These are phyloP conservation scores for Polymixis flavicincta DNA, from an alignment of 2,888 invertebrate genomes.

Conservation along the genomic window DNA sequence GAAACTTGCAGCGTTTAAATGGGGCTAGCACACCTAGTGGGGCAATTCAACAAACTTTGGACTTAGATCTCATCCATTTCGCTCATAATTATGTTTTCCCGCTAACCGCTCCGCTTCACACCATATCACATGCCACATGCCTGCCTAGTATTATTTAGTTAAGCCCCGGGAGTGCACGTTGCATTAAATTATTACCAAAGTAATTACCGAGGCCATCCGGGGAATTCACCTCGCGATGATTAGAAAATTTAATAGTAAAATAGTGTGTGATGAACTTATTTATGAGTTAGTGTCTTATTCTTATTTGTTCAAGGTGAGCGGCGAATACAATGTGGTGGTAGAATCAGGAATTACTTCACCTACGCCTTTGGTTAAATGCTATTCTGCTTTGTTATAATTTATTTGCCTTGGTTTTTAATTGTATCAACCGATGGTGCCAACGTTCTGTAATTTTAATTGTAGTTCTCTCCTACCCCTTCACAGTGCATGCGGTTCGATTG, in stretches of 20 bases:
- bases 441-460: too few relatives aligned
- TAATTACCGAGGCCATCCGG: slow-evolving; percentile 35
- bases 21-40: neutral
- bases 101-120: slow-evolving; percentile 9
- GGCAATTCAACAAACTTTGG: neutral
- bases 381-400: neutral
- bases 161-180: slow-evolving; percentile 28
- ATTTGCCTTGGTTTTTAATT: neutral
- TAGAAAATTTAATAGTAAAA: slow-evolving; percentile 12
- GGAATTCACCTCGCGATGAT: slow-evolving; percentile 21
- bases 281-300: neutral
- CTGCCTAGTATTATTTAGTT: slow-evolving; percentile 23
- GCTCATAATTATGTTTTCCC: neutral
- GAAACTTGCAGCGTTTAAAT: too few relatives aligned
- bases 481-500: too few relatives aligned
- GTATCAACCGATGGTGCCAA: too few relatives aligned
- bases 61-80: too few relatives aligned
- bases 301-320: neutral
- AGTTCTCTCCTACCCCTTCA: too few relatives aligned
- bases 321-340: too few relatives aligned
- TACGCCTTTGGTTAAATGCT: neutral
- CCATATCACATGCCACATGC: neutral
- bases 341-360: neutral
- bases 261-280: slow-evolving; percentile 1
- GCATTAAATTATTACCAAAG: slow-evolving; percentile 55